Evolutionary conservation across 2,797 vertebrate species (phyloP), one percentile per base, ranked within the genome.

Genomic region (Helarctos malayanus): DNA sequence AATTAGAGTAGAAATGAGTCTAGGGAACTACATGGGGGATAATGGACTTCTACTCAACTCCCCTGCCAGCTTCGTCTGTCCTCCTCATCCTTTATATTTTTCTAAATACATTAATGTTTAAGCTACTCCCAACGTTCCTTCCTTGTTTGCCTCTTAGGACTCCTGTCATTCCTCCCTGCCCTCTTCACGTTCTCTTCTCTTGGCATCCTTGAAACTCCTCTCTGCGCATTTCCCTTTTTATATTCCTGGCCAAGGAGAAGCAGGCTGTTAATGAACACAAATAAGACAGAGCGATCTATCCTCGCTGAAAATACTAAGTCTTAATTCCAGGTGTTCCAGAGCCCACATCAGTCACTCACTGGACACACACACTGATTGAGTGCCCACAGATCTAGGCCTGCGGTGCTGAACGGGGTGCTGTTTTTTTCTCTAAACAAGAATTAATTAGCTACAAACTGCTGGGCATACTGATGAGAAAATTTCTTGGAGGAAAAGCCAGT

Each of bases 401-500:
- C 0, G 93, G 89, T 76, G 29, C 56, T 75, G 65, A 59, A 27
- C 29, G 27, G 54, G 71, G 76, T 54, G 11, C 49, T 75, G 32
- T 80, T 89, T 91, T 88, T 47, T 63, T 35, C 63, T 92, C 76
- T 84, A 68, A 89, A 71, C 45, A 95, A 96, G 94, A 23, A 85
- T 76, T 89, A 96, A 94, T 89, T 93, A 89, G 92, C 88, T 96
- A 75, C 32, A 73, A 93, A 95, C 76, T 92, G 79, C 71, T 59
- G 18, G 52, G 49, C 71, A 94, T 91, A 69, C 16, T 49, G 87
- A 97, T 93, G 38, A 96, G 89, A 90, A 95, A 90, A 95, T 68
- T 91, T 95, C 76, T 87, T 78, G 32, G 32, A 88, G 83, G 29
- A 94, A 96, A 97, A 84, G 35, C 38, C 68, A 94, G 75, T 35